Percentiles rank a stretch among this genome's conserved stretches.
Evolutionary conservation across 2,113 vertebrate species (phyloP).

Genomic region (Seriola rivoliana): DNA sequence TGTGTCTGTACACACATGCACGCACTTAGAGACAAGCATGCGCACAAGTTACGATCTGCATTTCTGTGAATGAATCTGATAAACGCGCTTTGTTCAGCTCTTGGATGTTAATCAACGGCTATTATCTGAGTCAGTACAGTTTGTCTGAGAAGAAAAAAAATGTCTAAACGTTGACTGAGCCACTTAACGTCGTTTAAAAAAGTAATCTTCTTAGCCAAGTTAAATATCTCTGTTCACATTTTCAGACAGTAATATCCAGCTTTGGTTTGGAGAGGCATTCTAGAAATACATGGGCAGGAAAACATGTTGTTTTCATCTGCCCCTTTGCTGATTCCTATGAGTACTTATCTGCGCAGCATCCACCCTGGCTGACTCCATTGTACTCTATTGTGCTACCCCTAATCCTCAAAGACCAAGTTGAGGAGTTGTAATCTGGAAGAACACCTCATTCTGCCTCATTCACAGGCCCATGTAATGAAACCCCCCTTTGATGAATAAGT

Average conservation of each 20-base stretch:
- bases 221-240: constrained; percentile 78
- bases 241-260: constrained; percentile 74
- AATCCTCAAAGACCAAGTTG: constrained; percentile 70
- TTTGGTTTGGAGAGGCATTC: constrained; percentile 53
- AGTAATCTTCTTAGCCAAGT: constrained; percentile 79
- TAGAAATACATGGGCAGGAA: constrained; percentile 63
- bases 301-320: constrained; percentile 73
- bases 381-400: constrained; percentile 62
- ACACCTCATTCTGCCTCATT: constrained; percentile 75
- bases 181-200: constrained; percentile 77
- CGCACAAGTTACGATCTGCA: constrained; percentile 50
- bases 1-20: constrained; percentile 39
- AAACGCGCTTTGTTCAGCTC: constrained; percentile 74
- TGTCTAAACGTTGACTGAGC: constrained; percentile 76
- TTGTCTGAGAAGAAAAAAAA: constrained; percentile 73
- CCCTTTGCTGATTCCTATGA: constrained; percentile 59
- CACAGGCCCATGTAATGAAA: constrained; percentile 63
- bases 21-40: constrained; percentile 38
- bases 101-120: constrained; percentile 77
- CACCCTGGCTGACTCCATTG: constrained; percentile 65
- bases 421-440: constrained; percentile 77
- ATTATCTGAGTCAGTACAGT: constrained; percentile 76
- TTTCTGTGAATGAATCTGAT: constrained; percentile 80
- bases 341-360: constrained; percentile 59
- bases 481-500: constrained; percentile 72